Percentiles rank a stretch among this genome's conserved stretches.
Evolutionary conservation across 2,113 vertebrate species (phyloP).

Genomic region (Syngnathus scovelli): DNA sequence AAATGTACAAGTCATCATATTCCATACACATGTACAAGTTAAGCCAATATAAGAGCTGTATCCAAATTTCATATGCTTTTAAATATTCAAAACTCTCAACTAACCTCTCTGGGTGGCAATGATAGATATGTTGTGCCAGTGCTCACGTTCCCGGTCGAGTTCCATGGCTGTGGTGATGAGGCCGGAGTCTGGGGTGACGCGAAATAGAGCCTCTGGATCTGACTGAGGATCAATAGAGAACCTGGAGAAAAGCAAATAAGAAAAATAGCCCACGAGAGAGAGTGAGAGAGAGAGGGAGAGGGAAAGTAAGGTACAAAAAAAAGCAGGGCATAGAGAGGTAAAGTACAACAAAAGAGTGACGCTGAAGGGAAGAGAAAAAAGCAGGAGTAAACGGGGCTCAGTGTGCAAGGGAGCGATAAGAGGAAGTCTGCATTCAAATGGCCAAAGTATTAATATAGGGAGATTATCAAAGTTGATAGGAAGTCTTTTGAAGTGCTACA

Average conservation of each 20-base stretch:
- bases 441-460: conserved; percentile 61
- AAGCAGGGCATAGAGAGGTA: conserved; percentile 6
- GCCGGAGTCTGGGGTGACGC: conserved; percentile 79
- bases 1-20: not conserved
- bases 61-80: too few relatives aligned
- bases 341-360: conserved; percentile 20
- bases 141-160: conserved; percentile 80
- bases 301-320: conserved; percentile 3
- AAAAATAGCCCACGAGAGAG: not conserved
- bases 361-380: conserved; percentile 7
- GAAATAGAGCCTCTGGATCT: conserved; percentile 80
- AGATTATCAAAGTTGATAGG: conserved; percentile 63
- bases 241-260: conserved; percentile 50
- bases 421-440: conserved; percentile 51
- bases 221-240: conserved; percentile 85
- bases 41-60: too few relatives aligned
- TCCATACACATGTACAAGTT: too few relatives aligned
- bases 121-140: conserved; percentile 85
- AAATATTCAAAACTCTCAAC: conserved; percentile 9
- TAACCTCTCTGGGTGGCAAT: conserved; percentile 84
- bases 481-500: conserved; percentile 57
- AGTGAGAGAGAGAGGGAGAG: conserved; percentile 1
- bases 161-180: conserved; percentile 78
- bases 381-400: conserved; percentile 36
- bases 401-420: conserved; percentile 57